Evolutionary conservation across 1,140 invertebrate species (phyloP).

Genomic region (Araneus ventricosus): DNA sequence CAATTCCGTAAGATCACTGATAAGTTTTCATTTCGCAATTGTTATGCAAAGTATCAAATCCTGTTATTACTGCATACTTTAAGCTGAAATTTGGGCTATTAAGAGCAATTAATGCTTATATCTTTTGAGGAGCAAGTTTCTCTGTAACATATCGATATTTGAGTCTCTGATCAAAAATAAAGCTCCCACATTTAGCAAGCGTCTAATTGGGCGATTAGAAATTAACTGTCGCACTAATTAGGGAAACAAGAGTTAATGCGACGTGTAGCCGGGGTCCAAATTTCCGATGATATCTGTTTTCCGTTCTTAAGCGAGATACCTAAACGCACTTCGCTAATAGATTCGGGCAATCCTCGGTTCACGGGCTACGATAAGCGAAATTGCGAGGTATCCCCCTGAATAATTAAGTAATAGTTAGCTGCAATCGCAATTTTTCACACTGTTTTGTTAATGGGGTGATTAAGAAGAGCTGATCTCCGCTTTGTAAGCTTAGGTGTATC

Average conservation of each 20-base stretch:
- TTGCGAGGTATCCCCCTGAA: conserved; percentile 51
- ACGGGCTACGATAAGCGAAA: conserved; percentile 58
- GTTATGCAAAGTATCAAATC: neutral
- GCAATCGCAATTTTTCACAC: conserved; percentile 63
- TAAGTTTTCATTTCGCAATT: no score
- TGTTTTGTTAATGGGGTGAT: conserved; percentile 67
- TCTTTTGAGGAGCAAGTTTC: conserved; percentile 33
- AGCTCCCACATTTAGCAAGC: conserved; percentile 64
- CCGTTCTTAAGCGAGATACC: conserved; percentile 70
- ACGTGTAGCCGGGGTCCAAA: conserved; percentile 16
- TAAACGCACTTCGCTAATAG: conserved; percentile 44
- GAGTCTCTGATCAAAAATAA: conserved; percentile 69
- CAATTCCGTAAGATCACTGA: no score
- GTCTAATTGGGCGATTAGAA: conserved; percentile 73
- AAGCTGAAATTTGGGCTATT: conserved; percentile 1
- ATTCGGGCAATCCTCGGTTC: conserved; percentile 44
- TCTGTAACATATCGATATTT: conserved; percentile 71
- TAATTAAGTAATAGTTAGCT: conserved; percentile 68
- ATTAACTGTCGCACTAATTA: conserved; percentile 71
- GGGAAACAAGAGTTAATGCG: conserved; percentile 69
- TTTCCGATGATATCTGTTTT: conserved; percentile 72
- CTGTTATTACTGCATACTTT: neutral
- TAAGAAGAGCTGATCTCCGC: conserved; percentile 51
- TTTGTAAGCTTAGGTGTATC: conserved; percentile 37
- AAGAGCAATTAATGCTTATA: conserved; percentile 32